These are phyloP conservation scores for Terrapene triunguis DNA, from an alignment of 2,113 vertebrate genomes.

Conservation along the genomic window DNA sequence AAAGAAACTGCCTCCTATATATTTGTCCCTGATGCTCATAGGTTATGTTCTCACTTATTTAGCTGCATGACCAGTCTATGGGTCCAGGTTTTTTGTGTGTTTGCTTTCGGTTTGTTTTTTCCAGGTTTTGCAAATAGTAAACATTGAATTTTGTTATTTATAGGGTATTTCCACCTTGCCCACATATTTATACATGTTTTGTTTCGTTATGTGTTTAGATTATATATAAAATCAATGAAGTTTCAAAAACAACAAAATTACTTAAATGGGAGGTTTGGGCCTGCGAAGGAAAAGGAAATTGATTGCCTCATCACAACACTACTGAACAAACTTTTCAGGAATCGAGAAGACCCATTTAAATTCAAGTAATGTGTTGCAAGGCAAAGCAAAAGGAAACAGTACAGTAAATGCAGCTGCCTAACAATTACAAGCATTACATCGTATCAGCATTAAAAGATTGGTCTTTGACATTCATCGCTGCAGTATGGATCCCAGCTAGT, in stretches of 20 bases:
- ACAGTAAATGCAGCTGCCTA: neutral
- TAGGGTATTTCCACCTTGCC: too few species aligned
- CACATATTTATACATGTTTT: neutral
- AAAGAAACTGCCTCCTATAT: too few species aligned
- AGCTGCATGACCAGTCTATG: neutral
- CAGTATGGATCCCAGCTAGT: too few species aligned
- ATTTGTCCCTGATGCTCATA: too few species aligned
- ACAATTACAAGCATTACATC: neutral
- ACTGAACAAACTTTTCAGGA: neutral
- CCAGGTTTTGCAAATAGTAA: neutral
- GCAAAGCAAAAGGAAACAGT: neutral
- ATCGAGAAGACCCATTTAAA: neutral
- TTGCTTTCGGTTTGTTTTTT: neutral
- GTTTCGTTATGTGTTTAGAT: neutral
- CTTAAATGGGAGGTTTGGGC: neutral
- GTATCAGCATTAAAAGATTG: neutral
- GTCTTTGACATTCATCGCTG: neutral
- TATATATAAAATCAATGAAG: too few species aligned
- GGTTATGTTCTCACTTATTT: neutral
- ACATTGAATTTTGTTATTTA: neutral
- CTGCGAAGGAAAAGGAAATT: neutral
- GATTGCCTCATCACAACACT: slow-evolving; percentile 14
- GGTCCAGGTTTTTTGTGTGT: neutral
- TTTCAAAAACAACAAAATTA: neutral
- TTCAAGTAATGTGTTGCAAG: neutral